Percentiles rank a stretch among this genome's conserved stretches.
Evolutionary conservation across 1,140 invertebrate genomes (phyloP).

Genomic region (Pinna nobilis): DNA sequence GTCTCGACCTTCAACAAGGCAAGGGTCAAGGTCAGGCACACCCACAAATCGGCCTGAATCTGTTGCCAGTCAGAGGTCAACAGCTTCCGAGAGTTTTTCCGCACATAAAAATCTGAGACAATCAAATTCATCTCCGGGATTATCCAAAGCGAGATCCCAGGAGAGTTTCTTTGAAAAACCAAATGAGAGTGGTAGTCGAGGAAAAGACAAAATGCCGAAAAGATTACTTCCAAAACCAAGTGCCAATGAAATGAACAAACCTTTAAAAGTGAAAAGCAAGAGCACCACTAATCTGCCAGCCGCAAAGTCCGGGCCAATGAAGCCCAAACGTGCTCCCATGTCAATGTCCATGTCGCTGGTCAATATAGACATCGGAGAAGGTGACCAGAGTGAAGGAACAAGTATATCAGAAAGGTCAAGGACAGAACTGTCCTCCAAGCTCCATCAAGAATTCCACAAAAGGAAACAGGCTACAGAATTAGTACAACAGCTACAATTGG

Average conservation of each 20-base stretch:
- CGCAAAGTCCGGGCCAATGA: slow-evolving; percentile 55
- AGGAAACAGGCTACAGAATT: slow-evolving; percentile 69
- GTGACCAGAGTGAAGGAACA: slow-evolving; percentile 45
- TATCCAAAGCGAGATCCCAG: slow-evolving; percentile 59
- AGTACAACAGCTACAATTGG: slow-evolving; percentile 71
- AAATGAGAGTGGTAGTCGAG: slow-evolving; percentile 26
- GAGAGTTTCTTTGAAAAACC: slow-evolving; percentile 60
- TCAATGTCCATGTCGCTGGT: slow-evolving; percentile 43
- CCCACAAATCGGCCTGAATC: slow-evolving; percentile 55
- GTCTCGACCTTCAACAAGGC: slow-evolving; percentile 1
- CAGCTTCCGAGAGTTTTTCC: slow-evolving; percentile 52
- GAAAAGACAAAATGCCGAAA: slow-evolving; percentile 60
- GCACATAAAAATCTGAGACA: slow-evolving; percentile 25
- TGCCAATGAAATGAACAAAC: slow-evolving; percentile 45
- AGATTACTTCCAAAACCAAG: slow-evolving; percentile 61
- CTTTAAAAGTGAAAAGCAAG: slow-evolving; percentile 64
- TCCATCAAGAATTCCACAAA: slow-evolving; percentile 65
- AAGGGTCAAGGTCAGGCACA: slow-evolving; percentile 35
- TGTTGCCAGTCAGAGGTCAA: slow-evolving; percentile 53
- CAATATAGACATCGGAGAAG: slow-evolving; percentile 43
- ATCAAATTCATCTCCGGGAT: slow-evolving; percentile 7
- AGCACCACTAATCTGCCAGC: slow-evolving; percentile 56
- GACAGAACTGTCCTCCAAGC: slow-evolving; percentile 59
- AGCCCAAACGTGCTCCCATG: slow-evolving; percentile 62
- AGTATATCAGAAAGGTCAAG: slow-evolving; percentile 53